phyloP scores from a whole-genome alignment of 2,888 invertebrate species.

The Spicauda simplicius region DNA sequence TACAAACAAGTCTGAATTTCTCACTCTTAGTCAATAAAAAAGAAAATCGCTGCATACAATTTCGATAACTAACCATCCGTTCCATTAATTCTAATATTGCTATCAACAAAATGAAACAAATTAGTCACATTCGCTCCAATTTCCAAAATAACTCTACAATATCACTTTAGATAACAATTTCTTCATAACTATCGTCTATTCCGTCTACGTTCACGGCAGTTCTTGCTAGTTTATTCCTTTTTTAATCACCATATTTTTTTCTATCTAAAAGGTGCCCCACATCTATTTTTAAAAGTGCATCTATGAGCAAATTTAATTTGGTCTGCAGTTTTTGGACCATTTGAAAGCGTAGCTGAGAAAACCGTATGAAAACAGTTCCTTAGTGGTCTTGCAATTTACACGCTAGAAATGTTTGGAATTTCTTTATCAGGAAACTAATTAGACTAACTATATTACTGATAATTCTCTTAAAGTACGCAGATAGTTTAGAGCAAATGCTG shows the following conservation, averaged over 20 bases:
- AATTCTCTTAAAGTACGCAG: constrained; percentile 41
- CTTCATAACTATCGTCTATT: constrained; percentile 41
- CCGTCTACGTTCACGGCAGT: constrained; percentile 67
- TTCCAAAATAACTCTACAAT: constrained; percentile 39
- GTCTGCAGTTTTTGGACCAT: constrained; percentile 71
- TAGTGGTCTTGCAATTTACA: constrained; percentile 42
- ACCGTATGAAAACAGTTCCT: constrained; percentile 27
- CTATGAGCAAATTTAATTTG: constrained; percentile 75
- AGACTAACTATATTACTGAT: constrained; percentile 51
- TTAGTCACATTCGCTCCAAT: constrained; percentile 12
- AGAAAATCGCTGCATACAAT: constrained; percentile 22
- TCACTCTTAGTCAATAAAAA: no score
- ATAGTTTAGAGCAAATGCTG: constrained; percentile 62
- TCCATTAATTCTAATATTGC: constrained; percentile 25
- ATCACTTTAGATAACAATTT: constrained; percentile 43
- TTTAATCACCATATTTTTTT: constrained; percentile 46
- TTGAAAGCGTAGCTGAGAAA: constrained; percentile 59
- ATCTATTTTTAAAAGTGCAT: constrained; percentile 69
- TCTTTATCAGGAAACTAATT: constrained; percentile 44
- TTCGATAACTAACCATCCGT: constrained; percentile 14
- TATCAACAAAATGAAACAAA: constrained; percentile 30
- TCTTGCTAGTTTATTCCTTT: constrained; percentile 61
- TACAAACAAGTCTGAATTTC: no score
- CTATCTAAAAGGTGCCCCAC: constrained; percentile 73
- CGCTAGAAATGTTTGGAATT: constrained; percentile 39